Percentiles rank a stretch among this genome's conserved stretches.
phyloP scores from a whole-genome alignment of 2,113 vertebrate species.

The Paraplagusia blochii region DNA sequence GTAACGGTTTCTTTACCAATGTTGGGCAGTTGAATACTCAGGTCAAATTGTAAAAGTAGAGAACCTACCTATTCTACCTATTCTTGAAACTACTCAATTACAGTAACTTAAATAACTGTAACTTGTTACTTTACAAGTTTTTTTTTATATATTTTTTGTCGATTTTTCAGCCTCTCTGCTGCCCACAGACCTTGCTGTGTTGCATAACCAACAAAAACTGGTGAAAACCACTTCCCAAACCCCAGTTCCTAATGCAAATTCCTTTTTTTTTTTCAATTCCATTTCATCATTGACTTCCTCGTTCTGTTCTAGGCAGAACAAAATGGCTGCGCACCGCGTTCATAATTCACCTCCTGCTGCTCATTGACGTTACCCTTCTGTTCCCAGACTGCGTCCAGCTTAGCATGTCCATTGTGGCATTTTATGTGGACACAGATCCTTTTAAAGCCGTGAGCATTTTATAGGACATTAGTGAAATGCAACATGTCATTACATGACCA shows the following conservation, averaged over 20 bases:
- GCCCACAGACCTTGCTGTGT: too few species aligned
- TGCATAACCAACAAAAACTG: too few species aligned
- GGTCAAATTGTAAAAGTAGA: too few species aligned
- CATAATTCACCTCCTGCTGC: constrained; percentile 35
- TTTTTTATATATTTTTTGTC: too few species aligned
- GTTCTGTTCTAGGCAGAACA: constrained; percentile 16
- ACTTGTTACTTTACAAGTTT: too few species aligned
- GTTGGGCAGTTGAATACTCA: too few species aligned
- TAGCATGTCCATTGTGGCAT: constrained; percentile 55
- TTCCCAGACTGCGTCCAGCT: constrained; percentile 28
- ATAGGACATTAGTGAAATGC: constrained; percentile 61
- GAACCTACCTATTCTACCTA: too few species aligned
- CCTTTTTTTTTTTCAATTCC: background rate
- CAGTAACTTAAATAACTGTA: too few species aligned
- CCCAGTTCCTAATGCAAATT: too few species aligned
- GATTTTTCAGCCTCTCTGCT: background rate
- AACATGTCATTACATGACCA: constrained; percentile 68
- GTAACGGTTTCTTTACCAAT: too few species aligned
- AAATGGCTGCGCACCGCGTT: constrained; percentile 31
- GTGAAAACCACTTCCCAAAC: too few species aligned
- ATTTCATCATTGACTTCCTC: constrained; percentile 8
- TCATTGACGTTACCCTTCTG: constrained; percentile 45
- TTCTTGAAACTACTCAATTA: too few species aligned
- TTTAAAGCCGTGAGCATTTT: constrained; percentile 54
- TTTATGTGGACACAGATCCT: constrained; percentile 46